phyloP scores from a whole-genome alignment of 2,888 invertebrate genomes.

The Palloptera scutellata region DNA sequence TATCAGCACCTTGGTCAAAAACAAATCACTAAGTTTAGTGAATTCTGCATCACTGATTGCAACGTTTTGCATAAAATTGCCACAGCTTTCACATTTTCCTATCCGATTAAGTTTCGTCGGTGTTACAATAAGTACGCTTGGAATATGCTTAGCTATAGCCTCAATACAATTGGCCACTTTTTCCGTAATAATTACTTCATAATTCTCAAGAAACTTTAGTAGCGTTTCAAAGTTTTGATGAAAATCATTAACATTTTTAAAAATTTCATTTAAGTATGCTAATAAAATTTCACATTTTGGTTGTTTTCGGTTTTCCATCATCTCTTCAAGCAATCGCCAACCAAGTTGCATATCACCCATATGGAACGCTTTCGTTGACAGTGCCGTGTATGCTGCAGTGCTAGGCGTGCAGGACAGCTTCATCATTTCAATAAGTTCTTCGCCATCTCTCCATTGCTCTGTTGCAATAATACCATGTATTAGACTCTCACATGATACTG shows the following conservation, averaged over 20 bases:
- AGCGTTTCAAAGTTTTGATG: constrained; percentile 68
- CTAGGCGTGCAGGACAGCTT: constrained; percentile 66
- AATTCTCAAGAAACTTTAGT: constrained; percentile 67
- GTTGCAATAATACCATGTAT: constrained; percentile 72
- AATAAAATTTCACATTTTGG: constrained; percentile 66
- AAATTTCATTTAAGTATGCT: constrained; percentile 67
- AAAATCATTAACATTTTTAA: constrained; percentile 58
- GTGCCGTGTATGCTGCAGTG: constrained; percentile 65
- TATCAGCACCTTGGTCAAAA: constrained; percentile 75
- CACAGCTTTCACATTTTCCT: constrained; percentile 72
- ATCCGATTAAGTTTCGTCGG: constrained; percentile 59
- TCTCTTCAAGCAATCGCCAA: constrained; percentile 69
- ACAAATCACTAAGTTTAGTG: constrained; percentile 67
- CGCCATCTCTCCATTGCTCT: constrained; percentile 70
- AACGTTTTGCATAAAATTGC: constrained; percentile 65
- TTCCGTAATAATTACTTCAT: constrained; percentile 64
- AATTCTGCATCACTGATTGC: constrained; percentile 72
- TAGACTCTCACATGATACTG: constrained; percentile 69
- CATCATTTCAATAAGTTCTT: constrained; percentile 70
- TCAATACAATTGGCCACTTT: constrained; percentile 50
- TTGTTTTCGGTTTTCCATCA: constrained; percentile 64
- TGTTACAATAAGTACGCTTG: not conserved
- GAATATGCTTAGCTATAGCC: constrained; percentile 29
- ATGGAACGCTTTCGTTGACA: constrained; percentile 70
- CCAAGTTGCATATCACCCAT: constrained; percentile 65